These are phyloP conservation scores for Capreolus pygargus DNA, from an alignment of 2,113 vertebrate genomes.

Conservation along the genomic window DNA sequence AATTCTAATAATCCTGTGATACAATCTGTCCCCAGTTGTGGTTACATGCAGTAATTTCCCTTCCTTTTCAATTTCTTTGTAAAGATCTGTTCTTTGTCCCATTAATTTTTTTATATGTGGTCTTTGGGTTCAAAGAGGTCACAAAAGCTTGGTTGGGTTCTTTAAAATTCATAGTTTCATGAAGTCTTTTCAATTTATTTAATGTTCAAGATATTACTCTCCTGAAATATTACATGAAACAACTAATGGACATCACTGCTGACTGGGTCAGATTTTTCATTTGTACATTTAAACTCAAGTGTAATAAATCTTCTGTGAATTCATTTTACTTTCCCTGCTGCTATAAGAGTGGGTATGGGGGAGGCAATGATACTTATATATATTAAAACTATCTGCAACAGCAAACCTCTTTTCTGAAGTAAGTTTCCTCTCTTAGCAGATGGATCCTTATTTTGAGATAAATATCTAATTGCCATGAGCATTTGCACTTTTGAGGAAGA, in stretches of 20 bases:
- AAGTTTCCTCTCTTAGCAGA: conserved; percentile 8
- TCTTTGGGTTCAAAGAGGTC: conserved; percentile 71
- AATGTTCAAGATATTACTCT: conserved; percentile 66
- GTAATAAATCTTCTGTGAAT: conserved; percentile 41
- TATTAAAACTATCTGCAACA: neutral
- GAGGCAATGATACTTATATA: neutral
- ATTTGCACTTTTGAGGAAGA: neutral
- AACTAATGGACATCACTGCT: conserved; percentile 69
- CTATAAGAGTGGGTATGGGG: neutral
- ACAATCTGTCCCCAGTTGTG: conserved; percentile 78
- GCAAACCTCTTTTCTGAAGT: neutral
- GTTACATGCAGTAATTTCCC: conserved; percentile 80
- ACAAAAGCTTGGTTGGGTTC: neutral
- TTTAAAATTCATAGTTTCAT: conserved; percentile 70
- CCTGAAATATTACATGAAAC: conserved; percentile 59
- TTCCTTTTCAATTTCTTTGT: conserved; percentile 79
- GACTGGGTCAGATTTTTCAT: conserved; percentile 55
- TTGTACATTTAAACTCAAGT: conserved; percentile 51
- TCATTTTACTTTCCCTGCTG: conserved; percentile 22
- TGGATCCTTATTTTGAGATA: neutral
- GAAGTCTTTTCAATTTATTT: conserved; percentile 70
- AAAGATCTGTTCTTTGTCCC: conserved; percentile 64
- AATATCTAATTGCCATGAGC: neutral
- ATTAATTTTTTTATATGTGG: conserved; percentile 65
- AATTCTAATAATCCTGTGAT: conserved; percentile 83